Conservation (phyloP, 92 coral and sea anemone species). For the Zoanthus sociatus region DNA sequence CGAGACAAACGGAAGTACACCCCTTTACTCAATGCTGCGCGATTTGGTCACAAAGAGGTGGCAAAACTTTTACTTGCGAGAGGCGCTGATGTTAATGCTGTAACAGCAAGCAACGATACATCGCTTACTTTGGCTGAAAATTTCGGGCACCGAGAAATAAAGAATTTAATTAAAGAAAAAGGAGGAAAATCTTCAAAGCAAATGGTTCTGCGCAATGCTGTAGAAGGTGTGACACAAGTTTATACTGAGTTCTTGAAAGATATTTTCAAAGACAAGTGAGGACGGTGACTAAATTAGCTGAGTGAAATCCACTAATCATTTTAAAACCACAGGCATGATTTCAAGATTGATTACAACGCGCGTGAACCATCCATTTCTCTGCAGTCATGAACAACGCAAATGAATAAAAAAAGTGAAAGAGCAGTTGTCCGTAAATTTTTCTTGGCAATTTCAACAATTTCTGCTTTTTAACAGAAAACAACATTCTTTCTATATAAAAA, state of each 20-base stretch:
- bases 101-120: neutral
- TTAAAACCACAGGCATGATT: too few relatives aligned
- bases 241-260: neutral
- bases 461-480: too few relatives aligned
- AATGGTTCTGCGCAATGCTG: neutral
- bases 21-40: slow-evolving; percentile 9
- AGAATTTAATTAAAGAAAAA: neutral
- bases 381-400: too few relatives aligned
- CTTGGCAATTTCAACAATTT: too few relatives aligned
- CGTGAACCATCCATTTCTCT: too few relatives aligned
- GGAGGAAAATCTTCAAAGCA: neutral
- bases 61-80: slow-evolving; percentile 3
- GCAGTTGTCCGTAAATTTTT: too few relatives aligned
- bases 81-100: slow-evolving; percentile 13
- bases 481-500: too few relatives aligned
- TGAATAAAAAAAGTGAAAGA: too few relatives aligned
- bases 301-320: too few relatives aligned
- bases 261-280: neutral
- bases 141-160: neutral
- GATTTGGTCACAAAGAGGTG: neutral
- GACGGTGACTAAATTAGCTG: too few relatives aligned
- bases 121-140: slow-evolving; percentile 24
- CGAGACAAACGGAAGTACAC: slow-evolving; percentile 15
- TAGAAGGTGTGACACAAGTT: neutral
- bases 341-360: too few relatives aligned